Conservation (phyloP, 2,113 vertebrate genomes). For the Malurus elegans region DNA sequence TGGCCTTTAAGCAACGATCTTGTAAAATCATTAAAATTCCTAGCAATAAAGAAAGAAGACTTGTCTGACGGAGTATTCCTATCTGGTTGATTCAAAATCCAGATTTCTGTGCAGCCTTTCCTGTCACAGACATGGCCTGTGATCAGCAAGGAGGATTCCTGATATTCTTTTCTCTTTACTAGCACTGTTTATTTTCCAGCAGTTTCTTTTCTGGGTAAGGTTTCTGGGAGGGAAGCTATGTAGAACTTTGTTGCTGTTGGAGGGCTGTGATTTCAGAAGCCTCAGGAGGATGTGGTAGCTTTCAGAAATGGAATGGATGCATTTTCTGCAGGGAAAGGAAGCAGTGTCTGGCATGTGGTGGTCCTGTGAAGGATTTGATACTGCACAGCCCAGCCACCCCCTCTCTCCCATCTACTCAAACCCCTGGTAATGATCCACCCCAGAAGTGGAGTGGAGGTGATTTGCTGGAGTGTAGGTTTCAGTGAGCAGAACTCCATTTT, state of each 20-base stretch:
- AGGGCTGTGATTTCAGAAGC: neutral
- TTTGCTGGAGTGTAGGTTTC: neutral
- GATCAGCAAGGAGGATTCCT: neutral
- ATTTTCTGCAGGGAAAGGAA: neutral
- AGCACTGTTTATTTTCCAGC: neutral
- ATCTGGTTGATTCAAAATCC: neutral
- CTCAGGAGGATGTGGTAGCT: neutral
- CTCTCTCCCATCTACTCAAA: neutral
- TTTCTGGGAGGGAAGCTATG: neutral
- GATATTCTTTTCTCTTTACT: neutral
- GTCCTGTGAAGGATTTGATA: neutral
- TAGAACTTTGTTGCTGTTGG: neutral
- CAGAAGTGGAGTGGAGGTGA: neutral
- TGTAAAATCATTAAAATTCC: conserved; percentile 1
- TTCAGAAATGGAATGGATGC: neutral
- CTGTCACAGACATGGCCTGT: neutral
- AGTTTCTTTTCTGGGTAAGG: neutral
- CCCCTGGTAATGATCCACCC: neutral
- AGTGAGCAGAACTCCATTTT: neutral
- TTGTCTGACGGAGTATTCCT: neutral
- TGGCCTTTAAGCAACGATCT: neutral
- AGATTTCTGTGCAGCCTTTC: neutral
- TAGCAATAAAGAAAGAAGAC: neutral
- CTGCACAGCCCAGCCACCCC: neutral
- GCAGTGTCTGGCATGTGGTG: neutral